Percentiles rank a stretch among this genome's conserved stretches.
Evolutionary conservation across 2,113 vertebrate genomes (phyloP).

Genomic region (Charina bottae): DNA sequence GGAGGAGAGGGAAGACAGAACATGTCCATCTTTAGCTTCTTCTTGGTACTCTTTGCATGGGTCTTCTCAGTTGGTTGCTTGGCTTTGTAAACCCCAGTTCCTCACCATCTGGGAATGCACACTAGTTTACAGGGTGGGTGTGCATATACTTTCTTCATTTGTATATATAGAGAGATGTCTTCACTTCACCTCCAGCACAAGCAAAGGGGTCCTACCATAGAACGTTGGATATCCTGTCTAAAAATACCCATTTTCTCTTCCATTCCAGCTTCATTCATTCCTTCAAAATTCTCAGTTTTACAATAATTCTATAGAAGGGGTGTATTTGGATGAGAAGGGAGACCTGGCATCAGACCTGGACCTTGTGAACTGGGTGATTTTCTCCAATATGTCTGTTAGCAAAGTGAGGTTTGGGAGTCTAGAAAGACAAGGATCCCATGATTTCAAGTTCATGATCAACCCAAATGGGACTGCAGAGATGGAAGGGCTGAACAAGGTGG

Average conservation of each 20-base stretch:
- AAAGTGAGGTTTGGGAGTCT: not conserved
- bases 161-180: no score
- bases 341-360: not conserved
- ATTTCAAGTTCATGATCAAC: not conserved
- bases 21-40: no score
- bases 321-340: not conserved
- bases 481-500: not conserved
- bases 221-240: no score
- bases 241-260: not conserved
- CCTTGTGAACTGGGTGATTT: not conserved
- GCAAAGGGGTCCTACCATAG: no score
- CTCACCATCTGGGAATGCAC: no score
- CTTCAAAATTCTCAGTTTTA: not conserved
- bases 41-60: no score
- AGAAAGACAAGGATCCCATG: not conserved
- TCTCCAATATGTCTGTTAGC: not conserved
- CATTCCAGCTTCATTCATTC: not conserved
- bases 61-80: no score
- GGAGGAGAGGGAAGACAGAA: no score
- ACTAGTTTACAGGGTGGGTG: no score
- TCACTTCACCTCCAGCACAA: no score
- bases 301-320: not conserved
- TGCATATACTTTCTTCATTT: no score
- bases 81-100: no score
- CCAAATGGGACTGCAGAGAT: not conserved